phyloP scores from a whole-genome alignment of 2,797 vertebrate genomes.

The Pempheris klunzingeri region DNA sequence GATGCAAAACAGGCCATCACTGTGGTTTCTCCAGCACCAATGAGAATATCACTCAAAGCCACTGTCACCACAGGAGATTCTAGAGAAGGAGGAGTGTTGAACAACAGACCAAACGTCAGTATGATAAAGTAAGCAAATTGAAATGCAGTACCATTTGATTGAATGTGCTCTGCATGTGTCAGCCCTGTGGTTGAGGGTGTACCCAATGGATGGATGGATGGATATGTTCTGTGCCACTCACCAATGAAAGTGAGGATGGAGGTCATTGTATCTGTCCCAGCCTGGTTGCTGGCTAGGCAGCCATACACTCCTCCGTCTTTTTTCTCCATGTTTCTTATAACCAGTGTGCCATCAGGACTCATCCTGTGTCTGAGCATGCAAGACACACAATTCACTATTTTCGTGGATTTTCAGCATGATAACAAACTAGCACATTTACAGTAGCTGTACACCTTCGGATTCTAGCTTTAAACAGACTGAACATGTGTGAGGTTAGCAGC shows the following conservation, averaged over 20 bases:
- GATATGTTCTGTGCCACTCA: constrained; percentile 67
- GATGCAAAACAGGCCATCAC: constrained; percentile 91
- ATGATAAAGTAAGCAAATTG: fast-evolving
- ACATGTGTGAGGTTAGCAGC: not conserved
- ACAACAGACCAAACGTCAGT: not conserved
- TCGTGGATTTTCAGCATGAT: not conserved
- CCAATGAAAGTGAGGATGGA: constrained; percentile 90
- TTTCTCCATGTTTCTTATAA: constrained; percentile 87
- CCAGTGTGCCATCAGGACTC: constrained; percentile 89
- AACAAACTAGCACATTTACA: not conserved
- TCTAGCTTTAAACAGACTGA: not conserved
- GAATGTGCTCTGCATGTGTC: constrained; percentile 11
- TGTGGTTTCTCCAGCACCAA: constrained; percentile 90
- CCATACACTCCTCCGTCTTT: constrained; percentile 94
- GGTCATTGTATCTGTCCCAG: constrained; percentile 89
- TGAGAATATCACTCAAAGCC: constrained; percentile 89
- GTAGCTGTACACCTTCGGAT: no score
- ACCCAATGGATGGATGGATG: not conserved
- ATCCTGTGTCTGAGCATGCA: constrained; percentile 87
- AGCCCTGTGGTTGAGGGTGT: not conserved
- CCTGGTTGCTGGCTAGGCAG: constrained; percentile 93
- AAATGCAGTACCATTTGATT: constrained; percentile 68
- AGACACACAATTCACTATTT: not conserved
- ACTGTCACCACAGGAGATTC: constrained; percentile 90
- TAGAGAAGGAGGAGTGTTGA: constrained; percentile 58